Evolutionary conservation across 1,140 invertebrate species (phyloP), one percentile per base, ranked within the genome.

Genomic region (Rhopalosiphum padi): DNA sequence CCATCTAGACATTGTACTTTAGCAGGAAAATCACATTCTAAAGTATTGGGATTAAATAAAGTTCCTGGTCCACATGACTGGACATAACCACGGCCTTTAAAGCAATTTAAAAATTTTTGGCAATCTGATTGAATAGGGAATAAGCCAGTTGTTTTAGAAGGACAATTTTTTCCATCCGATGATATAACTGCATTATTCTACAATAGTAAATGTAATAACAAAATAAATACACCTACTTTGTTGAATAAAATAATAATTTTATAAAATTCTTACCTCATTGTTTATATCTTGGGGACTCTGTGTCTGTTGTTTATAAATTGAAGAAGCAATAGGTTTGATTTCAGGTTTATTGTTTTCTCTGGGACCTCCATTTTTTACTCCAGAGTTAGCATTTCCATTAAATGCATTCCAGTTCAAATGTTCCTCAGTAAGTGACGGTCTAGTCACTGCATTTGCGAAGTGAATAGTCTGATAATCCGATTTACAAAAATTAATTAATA

Each of bases 81-180:
- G 6, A 96, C 95, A 68, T 95, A 95, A 21, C 96, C 96, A 48
- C 96, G 95, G 2, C 97, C 97, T 46, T 96, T 96, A 95, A 96
- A 97, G 94, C 97, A 97, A 94, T 96, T 97, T 21, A 97, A 95
- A 95, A 96, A 97, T 94, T 97, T 96, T 94, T 96, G 96, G 91
- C 97, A 97, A 94, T 97, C 96, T 1, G 95, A 95, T 1, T 95
- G 95, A 94, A 97, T 97, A 1, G 96, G 95, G 94, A 96, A 96
- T 86, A 96, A 95, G 0, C 97, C 97, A 0, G 96, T 96, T 9
- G 95, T 95, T 51, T 95, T 95, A 25, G 94, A 43, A 5, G 97
- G 96, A 94, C 97, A 97, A n/a, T 90, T 93, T 41, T 93, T 87
- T n/a, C 87, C 93, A 89, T 93, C 93, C 43, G 86, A 93, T 46